Conservation (phyloP, 1,140 invertebrate genomes). For the Ctenoplectra terminalis region DNA sequence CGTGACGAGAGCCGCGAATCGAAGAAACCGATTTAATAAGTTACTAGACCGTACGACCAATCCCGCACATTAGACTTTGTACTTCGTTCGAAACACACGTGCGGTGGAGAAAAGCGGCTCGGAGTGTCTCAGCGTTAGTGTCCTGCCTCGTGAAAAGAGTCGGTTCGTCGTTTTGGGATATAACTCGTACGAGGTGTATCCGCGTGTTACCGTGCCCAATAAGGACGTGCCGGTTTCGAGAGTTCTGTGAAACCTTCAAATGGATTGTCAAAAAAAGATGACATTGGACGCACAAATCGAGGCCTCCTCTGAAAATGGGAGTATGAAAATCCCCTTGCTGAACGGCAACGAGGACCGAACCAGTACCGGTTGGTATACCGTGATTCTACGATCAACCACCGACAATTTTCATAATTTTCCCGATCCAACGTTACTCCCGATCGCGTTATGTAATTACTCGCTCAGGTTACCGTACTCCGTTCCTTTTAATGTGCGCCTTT, state of each 20-base stretch:
- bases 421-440: constrained; percentile 22
- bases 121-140: constrained; percentile 53
- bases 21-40: no score
- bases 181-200: constrained; percentile 50
- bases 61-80: constrained; percentile 71
- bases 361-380: constrained; percentile 63
- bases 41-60: constrained; percentile 54
- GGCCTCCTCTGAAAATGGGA: constrained; percentile 74
- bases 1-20: constrained; percentile 23
- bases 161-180: constrained; percentile 45
- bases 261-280: constrained; percentile 64
- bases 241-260: neutral
- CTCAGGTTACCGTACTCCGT: constrained; percentile 28
- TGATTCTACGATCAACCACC: constrained; percentile 11
- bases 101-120: constrained; percentile 63
- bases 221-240: neutral
- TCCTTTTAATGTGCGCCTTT: constrained; percentile 16
- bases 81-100: constrained; percentile 78
- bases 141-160: constrained; percentile 61
- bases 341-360: constrained; percentile 70
- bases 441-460: constrained; percentile 57
- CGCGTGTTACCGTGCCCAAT: constrained; percentile 48
- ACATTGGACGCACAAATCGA: constrained; percentile 80
- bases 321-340: constrained; percentile 75
- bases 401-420: neutral